phyloP scores from a whole-genome alignment of 2,113 vertebrate genomes.

The Gallinago paraguaiae region DNA sequence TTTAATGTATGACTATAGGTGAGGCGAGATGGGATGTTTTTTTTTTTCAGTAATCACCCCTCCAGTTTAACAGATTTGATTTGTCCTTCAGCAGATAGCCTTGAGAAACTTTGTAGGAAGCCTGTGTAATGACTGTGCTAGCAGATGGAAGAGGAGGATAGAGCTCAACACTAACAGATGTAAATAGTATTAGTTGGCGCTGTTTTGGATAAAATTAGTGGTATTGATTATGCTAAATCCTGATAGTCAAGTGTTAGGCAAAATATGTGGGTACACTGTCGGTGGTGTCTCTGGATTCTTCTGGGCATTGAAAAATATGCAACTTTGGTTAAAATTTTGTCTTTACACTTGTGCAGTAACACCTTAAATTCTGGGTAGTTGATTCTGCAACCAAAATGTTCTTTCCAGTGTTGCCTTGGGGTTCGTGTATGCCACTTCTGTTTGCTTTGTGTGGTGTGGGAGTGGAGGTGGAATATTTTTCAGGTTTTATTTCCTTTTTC shows the following conservation, averaged over 20 bases:
- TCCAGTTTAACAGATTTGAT: background rate
- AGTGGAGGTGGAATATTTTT: background rate
- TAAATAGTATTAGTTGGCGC: background rate
- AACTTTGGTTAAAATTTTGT: background rate
- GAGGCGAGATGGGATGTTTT: background rate
- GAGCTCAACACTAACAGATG: background rate
- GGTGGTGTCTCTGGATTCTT: background rate
- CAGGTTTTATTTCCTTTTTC: background rate
- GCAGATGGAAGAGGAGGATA: background rate
- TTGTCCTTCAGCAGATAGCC: background rate
- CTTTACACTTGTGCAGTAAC: background rate
- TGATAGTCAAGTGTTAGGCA: background rate
- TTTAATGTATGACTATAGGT: background rate
- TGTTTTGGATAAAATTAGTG: background rate
- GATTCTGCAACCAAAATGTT: background rate
- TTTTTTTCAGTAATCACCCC: background rate
- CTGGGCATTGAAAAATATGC: background rate
- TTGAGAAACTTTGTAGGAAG: background rate
- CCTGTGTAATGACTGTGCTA: background rate
- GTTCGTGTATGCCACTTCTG: background rate
- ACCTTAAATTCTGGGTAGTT: background rate
- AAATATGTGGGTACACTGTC: background rate
- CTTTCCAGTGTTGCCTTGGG: background rate
- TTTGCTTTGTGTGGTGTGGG: background rate
- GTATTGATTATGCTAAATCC: background rate